Percentiles rank a stretch among this genome's conserved stretches.
These are phyloP conservation scores for Dendrolimus kikuchii DNA, from an alignment of 1,140 invertebrate genomes.

Conservation along the genomic window DNA sequence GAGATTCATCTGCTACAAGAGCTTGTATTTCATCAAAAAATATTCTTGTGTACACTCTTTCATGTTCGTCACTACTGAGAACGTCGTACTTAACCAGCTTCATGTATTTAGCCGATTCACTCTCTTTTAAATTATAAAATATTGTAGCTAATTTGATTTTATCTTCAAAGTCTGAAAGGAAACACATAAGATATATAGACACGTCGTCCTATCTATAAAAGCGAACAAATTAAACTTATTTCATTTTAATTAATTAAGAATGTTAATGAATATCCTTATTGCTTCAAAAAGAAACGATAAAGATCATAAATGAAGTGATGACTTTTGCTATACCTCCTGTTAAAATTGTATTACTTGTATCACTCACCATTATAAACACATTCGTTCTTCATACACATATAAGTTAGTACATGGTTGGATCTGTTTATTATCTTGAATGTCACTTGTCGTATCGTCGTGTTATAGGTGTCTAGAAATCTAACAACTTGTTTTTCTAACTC, in stretches of 20 bases:
- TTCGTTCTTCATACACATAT: slow-evolving; percentile 60
- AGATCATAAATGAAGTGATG: too few species aligned
- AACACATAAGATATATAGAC: background rate
- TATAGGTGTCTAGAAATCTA: slow-evolving; percentile 51
- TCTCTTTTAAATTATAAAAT: slow-evolving; percentile 50
- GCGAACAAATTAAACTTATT: too few species aligned
- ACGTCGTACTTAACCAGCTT: slow-evolving; percentile 55
- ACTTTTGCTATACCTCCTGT: too few species aligned
- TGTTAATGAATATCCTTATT: too few species aligned
- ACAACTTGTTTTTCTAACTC: slow-evolving; percentile 52
- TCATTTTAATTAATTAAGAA: too few species aligned
- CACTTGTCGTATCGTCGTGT: slow-evolving; percentile 51
- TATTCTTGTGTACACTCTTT: slow-evolving; percentile 56
- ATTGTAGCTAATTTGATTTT: slow-evolving; percentile 54
- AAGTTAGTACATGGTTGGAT: slow-evolving; percentile 46
- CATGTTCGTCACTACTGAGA: slow-evolving; percentile 51
- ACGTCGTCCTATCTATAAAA: background rate
- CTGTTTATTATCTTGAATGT: slow-evolving; percentile 55
- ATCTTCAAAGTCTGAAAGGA: slow-evolving; percentile 51
- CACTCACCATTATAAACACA: slow-evolving; percentile 40
- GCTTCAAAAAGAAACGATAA: too few species aligned
- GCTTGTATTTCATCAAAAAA: slow-evolving; percentile 57
- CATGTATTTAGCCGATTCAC: slow-evolving; percentile 39
- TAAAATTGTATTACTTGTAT: background rate
- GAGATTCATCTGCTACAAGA: slow-evolving; percentile 45